Base-by-base conservation (phyloP, 2,888 invertebrate species). In the Trachelus tabidus region DNA sequence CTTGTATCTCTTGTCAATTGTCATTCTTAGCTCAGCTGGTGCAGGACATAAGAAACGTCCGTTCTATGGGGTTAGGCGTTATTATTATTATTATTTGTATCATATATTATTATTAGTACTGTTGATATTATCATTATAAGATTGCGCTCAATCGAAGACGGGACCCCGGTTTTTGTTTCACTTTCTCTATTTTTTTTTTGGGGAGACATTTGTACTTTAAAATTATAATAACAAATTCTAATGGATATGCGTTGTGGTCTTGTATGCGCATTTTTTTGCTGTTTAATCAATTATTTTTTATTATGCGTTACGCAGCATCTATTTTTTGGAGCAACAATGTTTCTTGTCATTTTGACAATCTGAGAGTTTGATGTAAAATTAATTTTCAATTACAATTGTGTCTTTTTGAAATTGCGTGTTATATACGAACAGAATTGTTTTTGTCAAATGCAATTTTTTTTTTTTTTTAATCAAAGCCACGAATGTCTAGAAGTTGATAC, bases 61-160 rank as follows among this genome's bases (percentile, higher is more conserved):
- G 9, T 56, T 56, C 56, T 56, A 23, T 77, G 77, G 80, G 76
- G 79, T 79, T 76, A 77, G 73, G 69, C 68, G 12, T 75, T 80
- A 79, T 80, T 79, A 79, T 77, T 79, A 40, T 15, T 40, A 40
- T 6, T 40, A 4, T 15, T 56, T 56, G 23, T 56, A 56, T 56
- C 23, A 23, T 56, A 56, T 56, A 56, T 56, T 56, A 56, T 23
- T 40, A 40, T 15, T 56, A 56, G 23, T 56, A 56, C 56, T 56
- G 56, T 9, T 23, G 2, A 56, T 56, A 56, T 23, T 40, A 40
- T 40, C 15, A 40, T 40, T 56, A 56, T 23, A 56, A 23, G 56
- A 9, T 23, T 40, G 40, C 40, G 15, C 40, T 23, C 40, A 40
- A 40, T 40, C 40, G 40, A 40, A 23, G 15, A 40, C 40, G 40